phyloP scores from a whole-genome alignment of 2,888 invertebrate genomes.

The Oxycera nigricornis region DNA sequence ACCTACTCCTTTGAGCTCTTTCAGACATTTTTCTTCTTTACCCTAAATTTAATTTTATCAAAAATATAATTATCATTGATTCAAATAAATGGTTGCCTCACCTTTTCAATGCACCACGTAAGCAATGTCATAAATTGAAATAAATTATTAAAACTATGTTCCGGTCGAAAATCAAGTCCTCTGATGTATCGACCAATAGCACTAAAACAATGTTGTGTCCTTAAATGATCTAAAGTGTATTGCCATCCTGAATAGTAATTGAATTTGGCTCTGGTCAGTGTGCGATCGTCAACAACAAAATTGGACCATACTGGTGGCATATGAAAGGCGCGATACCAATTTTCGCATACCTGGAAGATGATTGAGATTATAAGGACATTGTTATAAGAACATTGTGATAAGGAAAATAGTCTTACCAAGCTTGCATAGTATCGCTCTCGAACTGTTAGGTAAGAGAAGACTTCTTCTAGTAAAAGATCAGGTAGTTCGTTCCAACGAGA shows the following conservation, averaged over 20 bases:
- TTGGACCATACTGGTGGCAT: conserved; percentile 78
- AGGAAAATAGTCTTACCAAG: conserved; percentile 65
- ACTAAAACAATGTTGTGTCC: conserved; percentile 74
- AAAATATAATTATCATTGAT: background rate
- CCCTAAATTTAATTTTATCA: conserved; percentile 21
- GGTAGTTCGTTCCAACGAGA: conserved; percentile 74
- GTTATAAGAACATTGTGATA: background rate
- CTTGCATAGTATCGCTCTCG: conserved; percentile 78
- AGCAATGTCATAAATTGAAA: conserved; percentile 85
- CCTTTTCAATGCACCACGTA: conserved; percentile 74
- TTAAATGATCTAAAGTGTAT: conserved; percentile 76
- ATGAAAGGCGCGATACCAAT: conserved; percentile 75
- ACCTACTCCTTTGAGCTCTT: conserved; percentile 64
- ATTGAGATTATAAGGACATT: background rate
- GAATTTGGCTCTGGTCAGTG: conserved; percentile 76
- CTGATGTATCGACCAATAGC: conserved; percentile 73
- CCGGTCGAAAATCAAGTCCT: conserved; percentile 73
- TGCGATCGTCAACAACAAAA: conserved; percentile 75
- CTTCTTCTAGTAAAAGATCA: conserved; percentile 74
- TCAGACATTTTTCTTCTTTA: conserved; percentile 49
- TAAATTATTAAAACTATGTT: conserved; percentile 79
- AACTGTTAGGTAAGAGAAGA: conserved; percentile 73
- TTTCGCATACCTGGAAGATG: conserved; percentile 57
- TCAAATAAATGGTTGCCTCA: conserved; percentile 45
- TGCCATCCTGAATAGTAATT: conserved; percentile 86